Evolutionary conservation across 1,140 invertebrate genomes (phyloP).

Genomic region (Drosophila bipectinata): DNA sequence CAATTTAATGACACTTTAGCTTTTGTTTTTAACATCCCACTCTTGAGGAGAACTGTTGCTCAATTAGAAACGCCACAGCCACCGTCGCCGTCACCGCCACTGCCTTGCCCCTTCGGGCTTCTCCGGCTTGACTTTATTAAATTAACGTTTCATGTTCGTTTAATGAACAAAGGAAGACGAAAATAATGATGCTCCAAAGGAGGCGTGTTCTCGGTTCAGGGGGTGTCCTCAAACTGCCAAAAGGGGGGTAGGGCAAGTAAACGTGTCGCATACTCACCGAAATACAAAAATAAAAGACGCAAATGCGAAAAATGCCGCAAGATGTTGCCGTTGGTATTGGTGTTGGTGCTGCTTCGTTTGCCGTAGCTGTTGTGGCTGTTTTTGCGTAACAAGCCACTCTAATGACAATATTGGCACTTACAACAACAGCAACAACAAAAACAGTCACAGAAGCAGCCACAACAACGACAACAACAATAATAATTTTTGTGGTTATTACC

Average conservation of each 20-base stretch:
- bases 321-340: constrained; percentile 63
- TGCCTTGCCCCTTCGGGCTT: constrained; percentile 23
- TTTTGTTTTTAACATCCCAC: constrained; percentile 28
- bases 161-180: constrained; percentile 80
- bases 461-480: constrained; percentile 67
- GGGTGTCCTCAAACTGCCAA: neutral
- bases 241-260: constrained; percentile 19
- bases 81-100: neutral
- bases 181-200: constrained; percentile 76
- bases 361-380: constrained; percentile 49
- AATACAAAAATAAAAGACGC: constrained; percentile 73
- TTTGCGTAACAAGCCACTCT: constrained; percentile 80
- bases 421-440: constrained; percentile 68
- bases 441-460: constrained; percentile 23
- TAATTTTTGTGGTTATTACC: constrained; percentile 81
- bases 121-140: constrained; percentile 76
- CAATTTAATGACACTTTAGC: constrained; percentile 17
- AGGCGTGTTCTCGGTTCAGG: constrained; percentile 10
- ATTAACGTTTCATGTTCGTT: constrained; percentile 83
- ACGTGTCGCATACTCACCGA: constrained; percentile 69
- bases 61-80: constrained; percentile 63
- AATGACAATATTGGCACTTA: constrained; percentile 82
- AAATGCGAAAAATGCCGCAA: constrained; percentile 78
- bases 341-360: constrained; percentile 24
- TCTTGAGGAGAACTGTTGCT: constrained; percentile 28